These are phyloP conservation scores for Drosophila nigricruria DNA, from an alignment of 2,888 invertebrate genomes.

Conservation along the genomic window DNA sequence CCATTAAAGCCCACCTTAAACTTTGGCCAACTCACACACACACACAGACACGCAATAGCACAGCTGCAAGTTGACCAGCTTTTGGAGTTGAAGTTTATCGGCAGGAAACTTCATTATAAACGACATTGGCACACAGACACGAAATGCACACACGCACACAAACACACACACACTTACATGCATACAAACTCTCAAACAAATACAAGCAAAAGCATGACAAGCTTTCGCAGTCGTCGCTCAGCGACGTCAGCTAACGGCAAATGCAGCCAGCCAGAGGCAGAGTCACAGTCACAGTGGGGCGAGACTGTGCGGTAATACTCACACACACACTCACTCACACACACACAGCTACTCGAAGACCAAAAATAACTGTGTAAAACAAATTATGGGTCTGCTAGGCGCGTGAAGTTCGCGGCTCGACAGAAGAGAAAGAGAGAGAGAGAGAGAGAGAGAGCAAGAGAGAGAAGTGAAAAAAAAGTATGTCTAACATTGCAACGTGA, in stretches of 20 bases:
- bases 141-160: conserved; percentile 25
- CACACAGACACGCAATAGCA: conserved; percentile 6
- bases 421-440: neutral
- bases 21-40: conserved; percentile 43
- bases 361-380: conserved; percentile 62
- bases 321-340: neutral
- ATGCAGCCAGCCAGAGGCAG: conserved; percentile 39
- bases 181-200: conserved; percentile 5
- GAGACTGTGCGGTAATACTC: conserved; percentile 55
- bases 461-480: conserved; percentile 1
- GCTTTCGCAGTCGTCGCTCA: conserved; percentile 26
- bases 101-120: conserved; percentile 80
- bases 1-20: conserved; percentile 64
- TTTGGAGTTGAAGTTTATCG: conserved; percentile 74
- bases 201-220: conserved; percentile 13
- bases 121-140: conserved; percentile 72
- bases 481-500: conserved; percentile 76
- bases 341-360: conserved; percentile 8
- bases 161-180: conserved; percentile 4
- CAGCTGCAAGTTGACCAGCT: conserved; percentile 30
- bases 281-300: conserved; percentile 43
- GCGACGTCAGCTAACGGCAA: conserved; percentile 49
- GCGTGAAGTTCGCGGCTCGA: conserved; percentile 39
- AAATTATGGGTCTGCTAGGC: conserved; percentile 50
- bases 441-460: neutral